Evolutionary conservation across 2,797 vertebrate genomes (phyloP), one percentile per base, ranked within the genome.

Genomic region (Myotis findleyi): DNA sequence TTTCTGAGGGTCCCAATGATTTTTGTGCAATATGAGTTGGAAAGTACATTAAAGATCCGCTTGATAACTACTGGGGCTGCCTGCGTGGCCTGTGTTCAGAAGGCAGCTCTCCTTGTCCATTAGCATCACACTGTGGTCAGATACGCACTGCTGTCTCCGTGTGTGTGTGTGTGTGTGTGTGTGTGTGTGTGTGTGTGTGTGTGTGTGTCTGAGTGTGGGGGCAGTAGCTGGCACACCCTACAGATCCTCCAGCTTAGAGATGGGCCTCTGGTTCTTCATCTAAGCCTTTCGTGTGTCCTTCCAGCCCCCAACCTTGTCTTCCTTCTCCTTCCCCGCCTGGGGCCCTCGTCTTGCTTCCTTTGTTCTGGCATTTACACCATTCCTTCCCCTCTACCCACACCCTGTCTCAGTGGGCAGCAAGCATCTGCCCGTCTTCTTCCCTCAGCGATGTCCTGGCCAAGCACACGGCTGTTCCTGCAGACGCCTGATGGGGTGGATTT

Each of bases 1-100:
- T 11, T 47, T n/a, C 94, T 14, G 23, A 66, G 73, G 82, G 16
- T 90, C 57, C 75, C 88, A 94, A 1, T 0, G 25, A 66, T 69
- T 27, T 41, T 1, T 25, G 0, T 47, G 10, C 6, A 13, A 7
- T 7, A 33, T 21, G 41, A 89, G 66, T 13, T 23, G 77, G 59
- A 76, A 87, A 94, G 57, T 80, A 36, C 27, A 11, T 73, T 38
- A 13, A 57, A 47, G 49, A 51, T 57, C 16, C 10, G 20, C 47
- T 47, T 72, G 82, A 64, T 88, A 38, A 41, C 75, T 8, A 10
- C 55, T 8, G 8, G 23, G 88, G 83, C 93, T 55, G 21, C 64
- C 23, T 94, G 96, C 14, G 13, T 21, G 62, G 86, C 83, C 80
- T 85, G 75, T 75, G 71, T 53, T 93, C 76, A 0, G 36, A 77